Evolutionary conservation across 2,797 vertebrate species (phyloP), one percentile per base, ranked within the genome.

Genomic region (Euthynnus affinis): DNA sequence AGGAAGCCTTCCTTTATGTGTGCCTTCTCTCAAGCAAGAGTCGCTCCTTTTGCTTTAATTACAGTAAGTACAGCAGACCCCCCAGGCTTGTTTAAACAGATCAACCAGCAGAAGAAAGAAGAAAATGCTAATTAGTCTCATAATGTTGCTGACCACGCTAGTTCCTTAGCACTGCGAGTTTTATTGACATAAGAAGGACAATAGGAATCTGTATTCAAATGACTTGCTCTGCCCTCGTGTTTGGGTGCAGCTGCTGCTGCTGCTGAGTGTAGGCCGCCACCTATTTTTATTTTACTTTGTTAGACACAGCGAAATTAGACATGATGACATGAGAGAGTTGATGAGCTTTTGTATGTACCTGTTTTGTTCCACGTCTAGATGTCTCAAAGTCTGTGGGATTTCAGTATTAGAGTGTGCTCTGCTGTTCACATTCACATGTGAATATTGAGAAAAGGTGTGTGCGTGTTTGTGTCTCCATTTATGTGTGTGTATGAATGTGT

Each of bases 111-210:
- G 90, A 94, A 93, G 92, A 94, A 94, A 93, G 92, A 88, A 93
- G 86, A 92, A 91, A 93, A 93, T 93, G 93, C 91, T 94, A 94
- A 94, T 94, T 93, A 93, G 88, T 84, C 76, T 90, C 76, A 44
- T 92, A 92, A 93, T 93, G 91, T 92, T 95, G 94, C 93, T 94
- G 93, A 95, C 93, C 92, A 74, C 0, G 93, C 92, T 86, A 74
- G 81, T 93, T 93, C 88, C 84, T 80, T 71, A 84, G 83, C 89
- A 88, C 88, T 91, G 89, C 89, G 91, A 92, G 90, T 91, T 92
- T 89, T 94, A 93, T 94, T 94, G 93, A 94, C 92, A 94, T 85
- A 89, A 89, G 91, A 91, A 92, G 93, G 93, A 94, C 94, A 93
- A 92, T 91, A 86, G 87, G 87, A 93, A 92, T 93, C 91, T 91